These are phyloP conservation scores for Serripes groenlandicus DNA, from an alignment of 2,888 invertebrate species.

Conservation along the genomic window DNA sequence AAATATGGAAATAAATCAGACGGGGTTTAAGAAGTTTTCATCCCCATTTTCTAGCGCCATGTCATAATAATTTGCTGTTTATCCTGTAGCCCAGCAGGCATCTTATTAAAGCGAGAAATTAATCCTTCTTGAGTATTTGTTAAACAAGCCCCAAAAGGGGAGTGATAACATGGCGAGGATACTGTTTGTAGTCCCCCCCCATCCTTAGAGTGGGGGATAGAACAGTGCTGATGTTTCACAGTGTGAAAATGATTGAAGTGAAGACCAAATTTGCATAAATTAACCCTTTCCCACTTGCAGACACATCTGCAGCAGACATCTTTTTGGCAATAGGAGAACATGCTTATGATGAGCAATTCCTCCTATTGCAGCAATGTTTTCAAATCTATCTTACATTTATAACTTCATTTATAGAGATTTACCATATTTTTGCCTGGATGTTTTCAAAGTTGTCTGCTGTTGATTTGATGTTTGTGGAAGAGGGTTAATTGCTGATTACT, in stretches of 20 bases:
- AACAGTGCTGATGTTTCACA: slow-evolving; percentile 11
- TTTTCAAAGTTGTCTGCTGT: too few relatives aligned
- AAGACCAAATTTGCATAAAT: slow-evolving; percentile 62
- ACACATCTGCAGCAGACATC: too few relatives aligned
- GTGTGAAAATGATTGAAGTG: slow-evolving; percentile 59
- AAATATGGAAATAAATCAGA: too few relatives aligned
- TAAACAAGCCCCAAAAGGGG: slow-evolving; percentile 34
- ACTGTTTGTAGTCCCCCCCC: neutral
- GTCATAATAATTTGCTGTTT: slow-evolving; percentile 41
- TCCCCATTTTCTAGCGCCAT: neutral
- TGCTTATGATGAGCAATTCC: too few relatives aligned
- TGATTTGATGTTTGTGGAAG: too few relatives aligned
- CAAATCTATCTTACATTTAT: too few relatives aligned
- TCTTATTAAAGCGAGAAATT: slow-evolving; percentile 35
- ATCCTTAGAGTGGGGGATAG: slow-evolving; percentile 9
- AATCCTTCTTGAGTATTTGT: slow-evolving; percentile 56
- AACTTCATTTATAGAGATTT: too few relatives aligned
- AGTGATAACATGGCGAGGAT: slow-evolving; percentile 18
- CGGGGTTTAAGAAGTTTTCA: neutral
- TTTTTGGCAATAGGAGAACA: too few relatives aligned
- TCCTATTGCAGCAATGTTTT: too few relatives aligned
- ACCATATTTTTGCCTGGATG: too few relatives aligned
- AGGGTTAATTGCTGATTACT: slow-evolving; percentile 49
- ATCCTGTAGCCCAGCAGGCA: slow-evolving; percentile 34
- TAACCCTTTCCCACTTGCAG: too few relatives aligned